Conservation (phyloP, 2,888 invertebrate species). For the Coecobrya sp. region DNA sequence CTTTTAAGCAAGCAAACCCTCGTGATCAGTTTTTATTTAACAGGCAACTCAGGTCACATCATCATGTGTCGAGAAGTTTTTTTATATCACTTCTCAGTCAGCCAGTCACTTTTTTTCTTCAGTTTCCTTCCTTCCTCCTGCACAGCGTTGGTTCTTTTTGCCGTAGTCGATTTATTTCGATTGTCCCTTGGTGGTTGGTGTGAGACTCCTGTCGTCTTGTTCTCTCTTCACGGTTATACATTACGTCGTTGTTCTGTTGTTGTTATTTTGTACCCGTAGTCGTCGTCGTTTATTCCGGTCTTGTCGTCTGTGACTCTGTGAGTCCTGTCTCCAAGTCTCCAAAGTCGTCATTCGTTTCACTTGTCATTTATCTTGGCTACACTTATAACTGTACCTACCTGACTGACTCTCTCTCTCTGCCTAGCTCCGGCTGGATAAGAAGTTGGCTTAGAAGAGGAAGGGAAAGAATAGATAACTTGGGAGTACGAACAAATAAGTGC, state of each 20-base stretch:
- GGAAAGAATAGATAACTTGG: slow-evolving; percentile 42
- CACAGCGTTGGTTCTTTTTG: background rate
- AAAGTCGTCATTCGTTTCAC: slow-evolving; percentile 78
- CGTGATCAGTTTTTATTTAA: slow-evolving; percentile 42
- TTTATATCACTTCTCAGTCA: slow-evolving; percentile 58
- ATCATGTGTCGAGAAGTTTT: slow-evolving; percentile 49
- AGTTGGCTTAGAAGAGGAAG: slow-evolving; percentile 35
- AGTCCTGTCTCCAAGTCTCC: slow-evolving; percentile 77
- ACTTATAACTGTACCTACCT: slow-evolving; percentile 79
- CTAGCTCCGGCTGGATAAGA: slow-evolving; percentile 48
- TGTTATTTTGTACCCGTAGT: slow-evolving; percentile 44
- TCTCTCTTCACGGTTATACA: slow-evolving; percentile 54
- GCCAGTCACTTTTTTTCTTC: slow-evolving; percentile 50
- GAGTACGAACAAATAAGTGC: slow-evolving; percentile 57
- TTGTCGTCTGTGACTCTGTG: slow-evolving; percentile 66
- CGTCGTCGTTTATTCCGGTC: slow-evolving; percentile 57
- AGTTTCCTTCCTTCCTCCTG: slow-evolving; percentile 55
- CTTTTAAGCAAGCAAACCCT: slow-evolving; percentile 30
- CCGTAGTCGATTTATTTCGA: slow-evolving; percentile 62
- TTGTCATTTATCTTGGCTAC: slow-evolving; percentile 81
- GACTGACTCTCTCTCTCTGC: slow-evolving; percentile 38
- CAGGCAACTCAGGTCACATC: slow-evolving; percentile 56
- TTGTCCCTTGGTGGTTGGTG: slow-evolving; percentile 76
- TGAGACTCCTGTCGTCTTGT: slow-evolving; percentile 76
- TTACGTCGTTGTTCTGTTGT: slow-evolving; percentile 10